phyloP scores from a whole-genome alignment of 1,140 invertebrate species.

The Phenacoccus solenopsis region DNA sequence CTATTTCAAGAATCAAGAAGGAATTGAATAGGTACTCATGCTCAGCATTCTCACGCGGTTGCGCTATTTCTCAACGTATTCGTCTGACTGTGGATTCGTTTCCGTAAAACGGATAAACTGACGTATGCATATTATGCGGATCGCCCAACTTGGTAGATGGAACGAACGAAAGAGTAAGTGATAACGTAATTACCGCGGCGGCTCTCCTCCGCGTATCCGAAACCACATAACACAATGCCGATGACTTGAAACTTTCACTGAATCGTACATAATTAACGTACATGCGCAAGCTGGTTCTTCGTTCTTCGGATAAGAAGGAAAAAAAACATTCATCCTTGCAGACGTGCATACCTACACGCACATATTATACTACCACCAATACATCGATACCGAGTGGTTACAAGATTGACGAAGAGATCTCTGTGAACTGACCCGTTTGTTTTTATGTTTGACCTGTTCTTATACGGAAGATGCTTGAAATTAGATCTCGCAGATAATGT shows the following conservation, averaged over 20 bases:
- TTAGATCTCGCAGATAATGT: neutral
- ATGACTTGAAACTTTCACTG: neutral
- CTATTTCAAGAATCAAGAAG: no score
- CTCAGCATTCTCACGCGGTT: no score
- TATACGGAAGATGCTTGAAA: conserved; percentile 7
- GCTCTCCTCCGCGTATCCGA: neutral
- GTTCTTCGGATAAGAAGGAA: neutral
- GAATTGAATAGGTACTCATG: no score
- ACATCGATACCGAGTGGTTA: neutral
- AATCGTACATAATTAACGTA: neutral
- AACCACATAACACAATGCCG: neutral
- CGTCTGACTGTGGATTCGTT: no score
- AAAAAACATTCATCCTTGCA: neutral
- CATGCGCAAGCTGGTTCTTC: neutral
- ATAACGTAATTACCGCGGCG: no score
- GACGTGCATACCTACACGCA: neutral
- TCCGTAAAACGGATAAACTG: no score
- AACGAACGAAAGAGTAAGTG: no score
- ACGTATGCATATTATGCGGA: no score
- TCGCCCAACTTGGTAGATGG: no score
- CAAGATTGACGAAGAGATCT: neutral
- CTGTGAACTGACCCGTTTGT: conserved; percentile 1
- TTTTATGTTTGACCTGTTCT: neutral
- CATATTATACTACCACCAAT: neutral
- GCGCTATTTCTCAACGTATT: no score